Percentiles rank a stretch among this genome's conserved stretches.
These are phyloP conservation scores for Sinocyclocheilus anshuiensis DNA, from an alignment of 2,113 vertebrate species.

Conservation along the genomic window DNA sequence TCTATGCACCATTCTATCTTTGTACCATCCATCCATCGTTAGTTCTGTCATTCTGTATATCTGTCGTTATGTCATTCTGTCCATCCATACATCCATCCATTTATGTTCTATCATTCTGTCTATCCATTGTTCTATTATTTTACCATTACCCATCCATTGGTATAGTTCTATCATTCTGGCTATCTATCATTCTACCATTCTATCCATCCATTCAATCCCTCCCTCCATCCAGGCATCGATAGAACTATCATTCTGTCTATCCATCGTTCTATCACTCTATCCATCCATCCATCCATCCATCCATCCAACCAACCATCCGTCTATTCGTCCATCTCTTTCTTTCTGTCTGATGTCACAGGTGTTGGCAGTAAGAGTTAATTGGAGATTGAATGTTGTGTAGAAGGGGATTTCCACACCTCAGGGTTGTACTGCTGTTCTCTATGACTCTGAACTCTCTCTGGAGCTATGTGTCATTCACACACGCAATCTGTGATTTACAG, in stretches of 20 bases:
- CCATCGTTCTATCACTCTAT: background rate
- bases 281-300: background rate
- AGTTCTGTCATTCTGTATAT: too few relatives aligned
- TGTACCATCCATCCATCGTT: background rate
- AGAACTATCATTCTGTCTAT: background rate
- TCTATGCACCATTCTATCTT: background rate
- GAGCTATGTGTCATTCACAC: constrained; percentile 42
- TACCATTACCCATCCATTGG: background rate
- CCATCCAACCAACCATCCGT: background rate
- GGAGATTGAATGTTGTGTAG: constrained; percentile 71
- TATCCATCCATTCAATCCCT: too few relatives aligned
- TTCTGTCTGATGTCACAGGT: constrained; percentile 57
- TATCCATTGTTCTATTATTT: background rate
- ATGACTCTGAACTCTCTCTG: constrained; percentile 63
- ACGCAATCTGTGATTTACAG: constrained; percentile 32
- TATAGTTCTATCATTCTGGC: background rate
- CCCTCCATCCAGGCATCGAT: too few relatives aligned
- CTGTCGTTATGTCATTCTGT: background rate
- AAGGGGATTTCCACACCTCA: constrained; percentile 85
- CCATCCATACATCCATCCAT: background rate
- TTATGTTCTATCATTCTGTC: background rate
- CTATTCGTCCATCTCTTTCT: constrained; percentile 51
- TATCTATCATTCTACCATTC: too few relatives aligned
- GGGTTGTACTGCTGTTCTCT: constrained; percentile 79
- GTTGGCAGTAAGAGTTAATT: constrained; percentile 68